Conservation (phyloP, 2,888 invertebrate species). For the Cataglyphis cursor region DNA sequence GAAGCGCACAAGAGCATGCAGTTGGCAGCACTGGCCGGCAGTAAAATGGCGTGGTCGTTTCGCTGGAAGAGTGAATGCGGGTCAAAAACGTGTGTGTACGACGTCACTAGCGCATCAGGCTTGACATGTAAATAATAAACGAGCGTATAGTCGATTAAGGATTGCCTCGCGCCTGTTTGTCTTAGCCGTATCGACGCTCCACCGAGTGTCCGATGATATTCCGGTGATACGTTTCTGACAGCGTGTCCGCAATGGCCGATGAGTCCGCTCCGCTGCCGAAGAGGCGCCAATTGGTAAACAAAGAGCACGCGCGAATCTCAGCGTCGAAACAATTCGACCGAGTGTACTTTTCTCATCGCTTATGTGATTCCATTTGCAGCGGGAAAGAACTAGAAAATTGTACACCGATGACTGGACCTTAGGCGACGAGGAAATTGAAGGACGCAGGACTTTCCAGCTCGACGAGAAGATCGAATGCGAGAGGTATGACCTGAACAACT, state of each 20-base stretch:
- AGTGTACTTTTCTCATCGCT: constrained; percentile 54
- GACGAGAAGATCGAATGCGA: constrained; percentile 96
- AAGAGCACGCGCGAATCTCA: constrained; percentile 65
- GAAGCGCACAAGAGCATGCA: background rate
- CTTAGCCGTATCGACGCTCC: constrained; percentile 22
- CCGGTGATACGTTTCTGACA: constrained; percentile 84
- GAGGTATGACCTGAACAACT: constrained; percentile 92
- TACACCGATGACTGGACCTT: constrained; percentile 98
- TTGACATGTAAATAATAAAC: constrained; percentile 78
- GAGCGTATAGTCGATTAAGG: constrained; percentile 51
- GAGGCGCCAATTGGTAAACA: constrained; percentile 86
- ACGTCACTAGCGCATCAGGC: constrained; percentile 42
- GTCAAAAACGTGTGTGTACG: constrained; percentile 5
- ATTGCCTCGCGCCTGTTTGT: constrained; percentile 50
- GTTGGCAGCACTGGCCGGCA: constrained; percentile 73
- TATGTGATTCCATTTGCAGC: constrained; percentile 88
- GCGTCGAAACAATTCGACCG: background rate
- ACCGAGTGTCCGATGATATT: constrained; percentile 75
- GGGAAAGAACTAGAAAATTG: constrained; percentile 96
- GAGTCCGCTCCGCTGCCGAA: constrained; percentile 82
- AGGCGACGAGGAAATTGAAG: constrained; percentile 95
- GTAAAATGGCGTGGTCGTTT: constrained; percentile 77
- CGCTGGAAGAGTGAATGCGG: constrained; percentile 61
- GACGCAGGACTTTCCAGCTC: constrained; percentile 94
- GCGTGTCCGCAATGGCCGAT: constrained; percentile 85